phyloP scores from a whole-genome alignment of 2,888 invertebrate genomes.

The Eulithis prunata region DNA sequence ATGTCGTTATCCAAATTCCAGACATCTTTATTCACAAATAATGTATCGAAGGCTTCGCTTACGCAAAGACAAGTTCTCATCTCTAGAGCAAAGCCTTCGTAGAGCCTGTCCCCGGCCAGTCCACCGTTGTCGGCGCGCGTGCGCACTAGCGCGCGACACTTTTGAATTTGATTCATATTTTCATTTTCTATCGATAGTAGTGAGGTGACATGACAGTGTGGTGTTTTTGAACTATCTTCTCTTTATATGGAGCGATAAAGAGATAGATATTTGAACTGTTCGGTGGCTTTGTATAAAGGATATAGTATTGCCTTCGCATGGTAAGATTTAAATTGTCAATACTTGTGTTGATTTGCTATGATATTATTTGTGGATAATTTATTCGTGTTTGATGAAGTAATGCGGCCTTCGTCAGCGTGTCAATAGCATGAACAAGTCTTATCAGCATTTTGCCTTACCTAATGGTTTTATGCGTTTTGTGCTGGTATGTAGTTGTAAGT shows the following conservation, averaged over 20 bases:
- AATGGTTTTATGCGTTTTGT: constrained; percentile 28
- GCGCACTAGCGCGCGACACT: constrained; percentile 68
- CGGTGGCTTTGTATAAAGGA: constrained; percentile 52
- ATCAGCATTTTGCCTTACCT: constrained; percentile 29
- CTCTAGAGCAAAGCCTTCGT: constrained; percentile 62
- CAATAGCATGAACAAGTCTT: constrained; percentile 37
- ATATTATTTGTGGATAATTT: constrained; percentile 29
- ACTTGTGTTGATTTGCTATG: constrained; percentile 22
- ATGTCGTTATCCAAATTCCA: constrained; percentile 13
- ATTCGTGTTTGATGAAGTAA: constrained; percentile 33
- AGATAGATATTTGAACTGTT: constrained; percentile 64
- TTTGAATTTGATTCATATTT: constrained; percentile 33
- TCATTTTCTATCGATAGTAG: constrained; percentile 44
- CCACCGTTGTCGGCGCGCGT: constrained; percentile 63
- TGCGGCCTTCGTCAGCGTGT: constrained; percentile 35
- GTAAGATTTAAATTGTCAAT: constrained; percentile 45
- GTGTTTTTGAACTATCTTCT: constrained; percentile 65
- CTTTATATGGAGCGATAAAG: constrained; percentile 76
- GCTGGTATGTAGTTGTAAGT: constrained; percentile 5
- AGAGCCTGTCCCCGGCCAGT: constrained; percentile 62
- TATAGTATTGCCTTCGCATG: constrained; percentile 50
- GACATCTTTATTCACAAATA: constrained; percentile 20
- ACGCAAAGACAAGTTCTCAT: constrained; percentile 55
- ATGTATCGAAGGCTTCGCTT: constrained; percentile 45
- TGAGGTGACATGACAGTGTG: constrained; percentile 59